These are phyloP conservation scores for Rhombomys opimus DNA, from an alignment of 2,113 vertebrate species.

Conservation along the genomic window DNA sequence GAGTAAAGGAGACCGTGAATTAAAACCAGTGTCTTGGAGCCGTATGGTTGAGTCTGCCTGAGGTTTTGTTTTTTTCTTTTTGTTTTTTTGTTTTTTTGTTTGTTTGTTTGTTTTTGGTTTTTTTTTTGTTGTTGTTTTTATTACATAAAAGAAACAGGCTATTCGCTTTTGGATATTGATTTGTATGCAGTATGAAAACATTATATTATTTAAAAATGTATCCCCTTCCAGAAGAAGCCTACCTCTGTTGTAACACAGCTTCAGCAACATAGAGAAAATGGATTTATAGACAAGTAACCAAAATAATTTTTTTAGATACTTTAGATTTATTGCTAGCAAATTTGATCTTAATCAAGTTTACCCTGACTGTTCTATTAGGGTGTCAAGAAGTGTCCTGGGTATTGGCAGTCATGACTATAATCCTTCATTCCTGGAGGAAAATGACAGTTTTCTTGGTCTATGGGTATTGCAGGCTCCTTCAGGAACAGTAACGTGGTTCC, in stretches of 20 bases:
- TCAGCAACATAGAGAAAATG: constrained; percentile 4
- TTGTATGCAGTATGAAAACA: constrained; percentile 19
- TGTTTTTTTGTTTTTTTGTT: too few species aligned
- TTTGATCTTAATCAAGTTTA: constrained; percentile 48
- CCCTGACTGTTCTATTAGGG: not conserved
- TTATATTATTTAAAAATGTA: not conserved
- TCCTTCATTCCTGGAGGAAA: constrained; percentile 18
- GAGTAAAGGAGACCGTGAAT: not conserved
- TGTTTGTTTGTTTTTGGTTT: too few species aligned
- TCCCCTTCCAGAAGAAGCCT: not conserved
- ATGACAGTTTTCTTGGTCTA: constrained; percentile 33
- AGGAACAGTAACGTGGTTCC: not conserved
- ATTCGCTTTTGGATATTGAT: constrained; percentile 40
- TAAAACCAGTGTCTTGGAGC: not conserved
- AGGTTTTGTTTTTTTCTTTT: not conserved
- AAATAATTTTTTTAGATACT: constrained; percentile 25
- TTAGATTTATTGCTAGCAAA: constrained; percentile 20
- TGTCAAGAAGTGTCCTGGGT: not conserved
- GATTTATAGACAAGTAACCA: constrained; percentile 2
- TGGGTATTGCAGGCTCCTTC: not conserved
- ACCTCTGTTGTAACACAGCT: not conserved
- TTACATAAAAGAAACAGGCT: not conserved
- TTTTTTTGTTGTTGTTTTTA: not conserved
- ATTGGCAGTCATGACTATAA: not conserved
- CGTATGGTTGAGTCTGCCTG: not conserved